Evolutionary conservation across 2,113 vertebrate genomes (phyloP), one percentile per base, ranked within the genome.

Genomic region (Sclerurus mexicanus): DNA sequence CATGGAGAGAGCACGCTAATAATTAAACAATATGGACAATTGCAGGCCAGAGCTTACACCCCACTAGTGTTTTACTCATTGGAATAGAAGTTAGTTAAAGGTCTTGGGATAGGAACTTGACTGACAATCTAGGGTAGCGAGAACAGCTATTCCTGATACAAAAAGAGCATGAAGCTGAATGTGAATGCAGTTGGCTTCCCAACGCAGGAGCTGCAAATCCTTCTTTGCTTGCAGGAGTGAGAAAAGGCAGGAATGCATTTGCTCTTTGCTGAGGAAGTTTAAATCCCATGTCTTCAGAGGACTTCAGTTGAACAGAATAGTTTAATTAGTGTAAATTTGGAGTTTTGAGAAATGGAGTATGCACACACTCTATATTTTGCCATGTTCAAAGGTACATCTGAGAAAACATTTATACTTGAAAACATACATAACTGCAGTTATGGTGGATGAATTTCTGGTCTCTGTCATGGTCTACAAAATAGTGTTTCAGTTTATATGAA

Each of bases 1-100:
- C 12, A 6, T 58, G 22, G 5, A 76, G 10, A 25, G 17, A 63
- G 3, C 6, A 31, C 16, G 31, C 7, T 39, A 44, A 77, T 22
- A 44, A 39, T 59, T 76, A 59, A 69, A 66, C 13, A 39, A 22
- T 19, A n/a, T 7, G 40, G 31, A n/a, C 19, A 73, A 27, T 40
- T 0, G 0, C 14, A 58, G 12, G 25, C 8, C 50, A 71, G 33
- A 44, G 31, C 4, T 83, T 23, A 40, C 11, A 60, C 1, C 2
- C 7, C 16, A 33, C 3, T 58, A 6, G 0, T 12, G 9, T 35
- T 64, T 85, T 44, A 37, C 39, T 72, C 46, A 72, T 91, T 47
- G 42, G 8, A 30, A 50, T 11, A 53, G 17, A 79, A 83, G 19
- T 59, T 33, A 83, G 7, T 40, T 17, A 85, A 68, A 68, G 7